Evolutionary conservation across 2,888 invertebrate species (phyloP), one percentile per base, ranked within the genome.

Genomic region (Lumbricus terrestris): DNA sequence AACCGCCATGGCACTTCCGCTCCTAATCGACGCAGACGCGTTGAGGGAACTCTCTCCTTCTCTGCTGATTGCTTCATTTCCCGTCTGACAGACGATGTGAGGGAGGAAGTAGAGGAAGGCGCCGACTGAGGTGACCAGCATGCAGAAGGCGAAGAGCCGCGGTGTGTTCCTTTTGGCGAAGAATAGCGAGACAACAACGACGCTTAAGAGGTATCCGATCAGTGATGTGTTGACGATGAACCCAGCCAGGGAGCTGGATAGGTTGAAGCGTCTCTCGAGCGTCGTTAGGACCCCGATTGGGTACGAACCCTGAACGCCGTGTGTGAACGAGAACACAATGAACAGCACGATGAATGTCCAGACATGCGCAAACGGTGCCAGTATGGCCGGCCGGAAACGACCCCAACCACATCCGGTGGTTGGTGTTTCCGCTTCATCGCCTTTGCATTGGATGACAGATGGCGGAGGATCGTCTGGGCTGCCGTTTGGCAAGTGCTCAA

Each of bases 91-190:
- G 88, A 97, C 96, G 93, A 97, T 96, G 94, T 97, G 96, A 0
- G 97, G 97, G 85, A 96, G 93, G 93, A 97, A 96, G 91, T 97
- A 96, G 33, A 93, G 88, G 0, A 93, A 40, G 11, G 91, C 91
- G 29, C 93, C 92, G 16, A 92, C 16, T 13, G 88, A 88, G 38
- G 91, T 91, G 33, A 88, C 33, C 13, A 91, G 54, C 88, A 90
- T 90, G 23, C 90, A 82, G 35, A 47, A 35, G n/a, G 91, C 91
- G 47, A 91, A 90, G n/a, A 90, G 29, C 20, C 89, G 89, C 33
- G 90, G 90, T 88, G 33, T 47, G 91, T 90, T 83, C 13, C 37
- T 40, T 23, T 69, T 35, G 20, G 88, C 35, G 34, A 88, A 40
- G 88, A 90, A 90, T 37, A 88, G 90, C 13, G 90, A 42, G 29